Evolutionary conservation across 2,113 vertebrate genomes (phyloP).

Genomic region (Oreotrochilus melanogaster): DNA sequence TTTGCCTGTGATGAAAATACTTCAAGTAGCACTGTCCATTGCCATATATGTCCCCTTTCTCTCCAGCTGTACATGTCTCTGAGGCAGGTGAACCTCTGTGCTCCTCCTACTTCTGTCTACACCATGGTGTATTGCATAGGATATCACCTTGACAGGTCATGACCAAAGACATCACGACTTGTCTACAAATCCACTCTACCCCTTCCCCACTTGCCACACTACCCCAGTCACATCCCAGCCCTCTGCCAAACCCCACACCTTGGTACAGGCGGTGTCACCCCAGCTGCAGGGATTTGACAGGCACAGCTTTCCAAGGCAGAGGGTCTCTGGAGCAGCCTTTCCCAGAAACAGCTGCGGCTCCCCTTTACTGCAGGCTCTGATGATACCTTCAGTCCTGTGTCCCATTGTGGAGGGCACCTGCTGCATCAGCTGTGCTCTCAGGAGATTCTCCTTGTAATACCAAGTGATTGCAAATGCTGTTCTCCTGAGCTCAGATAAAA

Average conservation of each 20-base stretch:
- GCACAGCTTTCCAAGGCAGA: background rate
- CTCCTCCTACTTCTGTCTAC: background rate
- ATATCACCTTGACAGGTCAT: background rate
- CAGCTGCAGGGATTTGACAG: background rate
- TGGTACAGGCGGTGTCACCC: background rate
- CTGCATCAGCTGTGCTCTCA: background rate
- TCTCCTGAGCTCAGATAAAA: background rate
- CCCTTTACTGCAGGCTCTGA: background rate
- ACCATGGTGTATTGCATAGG: background rate
- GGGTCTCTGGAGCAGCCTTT: background rate
- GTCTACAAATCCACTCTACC: background rate
- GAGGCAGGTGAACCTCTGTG: background rate
- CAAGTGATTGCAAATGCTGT: background rate
- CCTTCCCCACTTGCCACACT: background rate
- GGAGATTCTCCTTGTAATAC: background rate
- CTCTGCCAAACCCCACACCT: background rate
- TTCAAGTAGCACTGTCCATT: background rate
- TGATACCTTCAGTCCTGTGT: rapidly evolving
- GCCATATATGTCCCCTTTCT: background rate
- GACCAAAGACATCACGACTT: background rate
- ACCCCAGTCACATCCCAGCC: rapidly evolving
- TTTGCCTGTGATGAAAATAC: background rate
- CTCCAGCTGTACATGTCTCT: background rate
- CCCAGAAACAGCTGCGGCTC: background rate
- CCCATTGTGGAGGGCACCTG: rapidly evolving